Conservation (phyloP, 2,797 vertebrate species). For the Bradypodion ventrale region DNA sequence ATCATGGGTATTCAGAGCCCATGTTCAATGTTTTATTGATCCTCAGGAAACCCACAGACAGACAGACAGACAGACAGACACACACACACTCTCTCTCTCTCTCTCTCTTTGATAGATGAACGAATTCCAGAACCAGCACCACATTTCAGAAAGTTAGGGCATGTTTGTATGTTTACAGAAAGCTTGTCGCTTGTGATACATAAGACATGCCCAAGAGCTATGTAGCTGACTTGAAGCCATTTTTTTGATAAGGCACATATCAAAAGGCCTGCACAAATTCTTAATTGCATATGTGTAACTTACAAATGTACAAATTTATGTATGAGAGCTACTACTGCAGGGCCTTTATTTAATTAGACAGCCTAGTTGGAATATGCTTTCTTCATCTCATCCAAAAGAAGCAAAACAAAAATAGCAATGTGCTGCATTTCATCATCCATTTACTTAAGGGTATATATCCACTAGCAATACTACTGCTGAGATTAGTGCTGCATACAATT, state of each 20-base stretch:
- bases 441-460: constrained; percentile 20
- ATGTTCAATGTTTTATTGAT: background rate
- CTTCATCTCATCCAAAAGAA: constrained; percentile 25
- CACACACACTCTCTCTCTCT: no score
- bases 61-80: background rate
- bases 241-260: background rate
- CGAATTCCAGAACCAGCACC: constrained; percentile 6
- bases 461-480: background rate
- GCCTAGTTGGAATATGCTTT: background rate
- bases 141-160: background rate
- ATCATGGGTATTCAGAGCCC: no score
- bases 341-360: constrained; percentile 1
- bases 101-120: constrained; percentile 4
- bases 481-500: constrained; percentile 4
- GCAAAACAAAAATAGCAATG: background rate
- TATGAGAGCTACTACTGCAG: constrained; percentile 12
- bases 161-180: background rate
- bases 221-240: background rate
- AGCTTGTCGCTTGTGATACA: background rate
- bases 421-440: background rate
- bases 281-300: constrained; percentile 14
- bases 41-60: background rate
- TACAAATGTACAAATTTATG: background rate
- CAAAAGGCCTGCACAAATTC: background rate
- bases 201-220: constrained; percentile 30